These are phyloP conservation scores for Dipodomys spectabilis DNA, from an alignment of 2,113 vertebrate species.

Conservation along the genomic window DNA sequence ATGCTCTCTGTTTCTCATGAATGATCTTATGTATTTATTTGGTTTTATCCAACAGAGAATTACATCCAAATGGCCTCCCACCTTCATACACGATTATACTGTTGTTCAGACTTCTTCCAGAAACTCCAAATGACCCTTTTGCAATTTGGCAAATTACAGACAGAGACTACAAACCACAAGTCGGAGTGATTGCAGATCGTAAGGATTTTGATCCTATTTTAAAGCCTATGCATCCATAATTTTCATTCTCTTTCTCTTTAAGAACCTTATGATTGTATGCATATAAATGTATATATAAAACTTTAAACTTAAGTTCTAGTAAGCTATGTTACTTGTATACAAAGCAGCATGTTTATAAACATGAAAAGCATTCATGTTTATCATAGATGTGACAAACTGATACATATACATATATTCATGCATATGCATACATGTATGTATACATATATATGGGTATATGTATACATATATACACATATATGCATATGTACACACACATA, in stretches of 20 bases:
- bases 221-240: not conserved
- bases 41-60: conserved; percentile 88
- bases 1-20: conserved; percentile 42
- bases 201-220: conserved; percentile 83
- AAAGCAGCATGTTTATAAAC: no score
- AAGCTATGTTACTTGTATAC: no score
- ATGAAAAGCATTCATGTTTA: no score
- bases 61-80: conserved; percentile 96
- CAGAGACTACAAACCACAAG: conserved; percentile 94
- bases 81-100: conserved; percentile 95
- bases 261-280: not conserved
- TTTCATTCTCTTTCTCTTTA: conserved; percentile 31
- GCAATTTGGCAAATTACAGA: conserved; percentile 98
- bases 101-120: conserved; percentile 94
- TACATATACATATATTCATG: no score
- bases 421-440: not conserved
- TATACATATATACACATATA: not conserved
- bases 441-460: not conserved
- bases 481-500: no score
- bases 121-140: conserved; percentile 93
- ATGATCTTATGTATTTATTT: conserved; percentile 20
- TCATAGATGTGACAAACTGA: no score
- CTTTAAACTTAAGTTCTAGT: no score
- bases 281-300: not conserved
- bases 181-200: conserved; percentile 95